phyloP scores from a whole-genome alignment of 2,888 invertebrate species.

The Lasioglossum lativentre region DNA sequence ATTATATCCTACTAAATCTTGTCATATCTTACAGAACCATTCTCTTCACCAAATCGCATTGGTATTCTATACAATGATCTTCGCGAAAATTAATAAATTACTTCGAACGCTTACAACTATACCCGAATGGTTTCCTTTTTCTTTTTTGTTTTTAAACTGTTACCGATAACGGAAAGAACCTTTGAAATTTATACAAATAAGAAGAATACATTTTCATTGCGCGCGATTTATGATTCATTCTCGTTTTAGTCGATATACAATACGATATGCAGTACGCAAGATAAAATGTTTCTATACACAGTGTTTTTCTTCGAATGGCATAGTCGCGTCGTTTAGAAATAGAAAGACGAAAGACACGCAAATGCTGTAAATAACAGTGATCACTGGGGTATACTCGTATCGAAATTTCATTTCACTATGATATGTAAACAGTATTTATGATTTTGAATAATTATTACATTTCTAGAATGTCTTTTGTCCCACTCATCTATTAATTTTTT shows the following conservation, averaged over 20 bases:
- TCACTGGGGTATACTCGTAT: background rate
- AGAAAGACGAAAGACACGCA: background rate
- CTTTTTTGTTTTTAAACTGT: background rate
- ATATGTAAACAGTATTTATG: conserved; percentile 8
- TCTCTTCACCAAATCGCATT: conserved; percentile 25
- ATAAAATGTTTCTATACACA: conserved; percentile 6
- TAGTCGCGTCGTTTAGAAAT: background rate
- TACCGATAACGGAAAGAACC: conserved; percentile 14
- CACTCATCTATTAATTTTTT: background rate
- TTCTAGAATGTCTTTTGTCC: background rate
- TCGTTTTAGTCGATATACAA: conserved; percentile 12
- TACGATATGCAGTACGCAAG: background rate
- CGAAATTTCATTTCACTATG: background rate
- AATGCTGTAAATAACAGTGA: conserved; percentile 7
- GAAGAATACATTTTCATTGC: conserved; percentile 3
- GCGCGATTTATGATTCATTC: conserved; percentile 13
- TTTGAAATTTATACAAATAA: background rate
- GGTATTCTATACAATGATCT: conserved; percentile 43
- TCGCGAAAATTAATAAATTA: conserved; percentile 31
- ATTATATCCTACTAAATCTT: conserved; percentile 44
- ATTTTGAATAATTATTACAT: background rate
- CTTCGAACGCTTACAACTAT: conserved; percentile 44
- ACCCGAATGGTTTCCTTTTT: conserved; percentile 25
- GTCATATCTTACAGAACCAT: conserved; percentile 49
- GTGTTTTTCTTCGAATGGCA: background rate